Conservation (phyloP, 2,888 invertebrate genomes). For the Drepana falcataria region DNA sequence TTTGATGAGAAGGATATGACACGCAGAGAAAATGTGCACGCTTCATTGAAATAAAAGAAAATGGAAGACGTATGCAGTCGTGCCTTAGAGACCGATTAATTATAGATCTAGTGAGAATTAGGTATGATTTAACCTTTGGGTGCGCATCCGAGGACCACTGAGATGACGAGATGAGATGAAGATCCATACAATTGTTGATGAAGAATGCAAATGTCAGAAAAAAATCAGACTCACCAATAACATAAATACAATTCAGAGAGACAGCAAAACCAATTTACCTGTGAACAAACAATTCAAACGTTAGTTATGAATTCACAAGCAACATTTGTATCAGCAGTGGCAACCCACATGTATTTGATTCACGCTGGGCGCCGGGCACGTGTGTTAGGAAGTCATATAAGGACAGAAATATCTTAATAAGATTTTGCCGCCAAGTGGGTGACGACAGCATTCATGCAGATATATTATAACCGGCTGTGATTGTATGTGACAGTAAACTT, state of each 20-base stretch:
- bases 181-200: too few relatives aligned
- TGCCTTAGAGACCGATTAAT: too few relatives aligned
- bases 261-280: slow-evolving; percentile 16
- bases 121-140: too few relatives aligned
- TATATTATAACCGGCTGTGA: slow-evolving; percentile 5
- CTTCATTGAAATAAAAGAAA: too few relatives aligned
- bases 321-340: slow-evolving; percentile 20
- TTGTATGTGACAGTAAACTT: not conserved
- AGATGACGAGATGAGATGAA: too few relatives aligned
- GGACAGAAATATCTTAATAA: slow-evolving; percentile 24
- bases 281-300: slow-evolving; percentile 20
- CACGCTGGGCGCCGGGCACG: slow-evolving; percentile 17
- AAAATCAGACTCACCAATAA: too few relatives aligned
- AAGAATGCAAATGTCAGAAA: too few relatives aligned
- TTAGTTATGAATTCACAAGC: slow-evolving; percentile 17
- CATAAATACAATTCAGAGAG: not conserved
- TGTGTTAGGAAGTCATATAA: slow-evolving; percentile 36
- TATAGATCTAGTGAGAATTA: too few relatives aligned
- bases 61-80: too few relatives aligned
- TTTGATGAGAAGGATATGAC: too few relatives aligned
- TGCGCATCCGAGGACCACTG: too few relatives aligned
- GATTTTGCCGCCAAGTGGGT: slow-evolving; percentile 27
- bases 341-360: slow-evolving; percentile 11
- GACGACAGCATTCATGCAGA: slow-evolving; percentile 20
- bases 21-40: too few relatives aligned